Evolutionary conservation across 2,113 vertebrate species (phyloP).

Genomic region (Lepisosteus oculatus): DNA sequence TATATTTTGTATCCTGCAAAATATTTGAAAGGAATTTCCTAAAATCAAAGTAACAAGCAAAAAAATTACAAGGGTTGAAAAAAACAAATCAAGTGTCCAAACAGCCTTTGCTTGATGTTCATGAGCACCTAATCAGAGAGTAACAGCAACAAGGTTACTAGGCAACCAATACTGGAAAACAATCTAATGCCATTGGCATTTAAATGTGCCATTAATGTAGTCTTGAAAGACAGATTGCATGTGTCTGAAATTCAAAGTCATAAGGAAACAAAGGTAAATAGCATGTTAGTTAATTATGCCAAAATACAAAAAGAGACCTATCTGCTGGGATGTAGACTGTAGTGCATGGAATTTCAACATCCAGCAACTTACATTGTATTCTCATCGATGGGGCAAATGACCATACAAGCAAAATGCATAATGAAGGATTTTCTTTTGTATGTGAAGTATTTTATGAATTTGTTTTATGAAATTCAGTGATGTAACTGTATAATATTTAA

Average conservation of each 20-base stretch:
- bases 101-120: slow-evolving; percentile 34
- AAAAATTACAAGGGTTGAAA: background rate
- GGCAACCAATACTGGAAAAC: slow-evolving; percentile 43
- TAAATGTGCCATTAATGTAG: slow-evolving; percentile 42
- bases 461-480: too few relatives aligned
- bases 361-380: too few relatives aligned
- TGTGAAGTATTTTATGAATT: too few relatives aligned
- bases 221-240: slow-evolving; percentile 26
- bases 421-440: too few relatives aligned
- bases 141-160: slow-evolving; percentile 45
- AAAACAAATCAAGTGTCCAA: slow-evolving; percentile 34
- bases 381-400: too few relatives aligned
- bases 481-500: too few relatives aligned
- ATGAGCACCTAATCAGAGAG: slow-evolving; percentile 46
- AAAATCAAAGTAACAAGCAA: slow-evolving; percentile 30
- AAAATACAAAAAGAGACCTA: background rate
- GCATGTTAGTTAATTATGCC: background rate
- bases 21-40: slow-evolving; percentile 5
- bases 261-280: background rate
- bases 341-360: too few relatives aligned
- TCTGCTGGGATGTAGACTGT: too few relatives aligned
- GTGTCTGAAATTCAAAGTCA: slow-evolving; percentile 33
- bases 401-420: too few relatives aligned
- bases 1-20: too few relatives aligned
- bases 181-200: slow-evolving; percentile 40